Conservation (phyloP, 2,797 vertebrate species). For the Bovichtus diacanthus region DNA sequence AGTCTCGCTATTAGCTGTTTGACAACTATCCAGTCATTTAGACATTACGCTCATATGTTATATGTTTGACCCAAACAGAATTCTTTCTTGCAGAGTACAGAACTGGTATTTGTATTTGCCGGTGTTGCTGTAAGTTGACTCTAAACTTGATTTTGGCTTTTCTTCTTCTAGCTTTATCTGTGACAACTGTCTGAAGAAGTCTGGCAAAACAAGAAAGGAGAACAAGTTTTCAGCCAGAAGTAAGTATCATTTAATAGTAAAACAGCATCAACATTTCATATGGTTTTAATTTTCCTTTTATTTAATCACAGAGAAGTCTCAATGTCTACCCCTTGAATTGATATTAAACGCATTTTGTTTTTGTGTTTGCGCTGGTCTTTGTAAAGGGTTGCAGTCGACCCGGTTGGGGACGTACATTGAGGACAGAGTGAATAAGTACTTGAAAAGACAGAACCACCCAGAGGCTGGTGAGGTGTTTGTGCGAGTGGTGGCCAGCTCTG, state of each 20-base stretch:
- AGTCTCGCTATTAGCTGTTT: conserved; percentile 34
- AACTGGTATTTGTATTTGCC: not conserved
- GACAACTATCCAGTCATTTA: not conserved
- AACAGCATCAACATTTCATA: not conserved
- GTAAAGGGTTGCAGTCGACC: conserved; percentile 92
- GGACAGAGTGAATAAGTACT: conserved; percentile 97
- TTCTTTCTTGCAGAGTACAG: not conserved
- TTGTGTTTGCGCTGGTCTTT: conserved; percentile 14
- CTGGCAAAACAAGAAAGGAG: conserved; percentile 93
- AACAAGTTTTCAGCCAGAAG: conserved; percentile 98
- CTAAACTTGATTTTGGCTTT: conserved; percentile 7
- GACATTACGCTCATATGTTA: not conserved
- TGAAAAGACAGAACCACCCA: conserved; percentile 97
- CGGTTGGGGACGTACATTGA: conserved; percentile 95
- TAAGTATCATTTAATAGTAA: conserved; percentile 79
- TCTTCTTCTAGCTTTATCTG: conserved; percentile 91
- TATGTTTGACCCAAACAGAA: not conserved
- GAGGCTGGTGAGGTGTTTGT: conserved; percentile 99
- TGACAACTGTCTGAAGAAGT: conserved; percentile 98
- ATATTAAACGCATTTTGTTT: not conserved
- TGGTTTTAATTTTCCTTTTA: not conserved
- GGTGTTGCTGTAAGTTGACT: not conserved
- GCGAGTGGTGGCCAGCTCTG: conserved; percentile 97
- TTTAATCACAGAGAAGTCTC: not conserved
- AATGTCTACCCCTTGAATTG: not conserved